phyloP scores from a whole-genome alignment of 2,113 vertebrate species.

The Ovibos moschatus region DNA sequence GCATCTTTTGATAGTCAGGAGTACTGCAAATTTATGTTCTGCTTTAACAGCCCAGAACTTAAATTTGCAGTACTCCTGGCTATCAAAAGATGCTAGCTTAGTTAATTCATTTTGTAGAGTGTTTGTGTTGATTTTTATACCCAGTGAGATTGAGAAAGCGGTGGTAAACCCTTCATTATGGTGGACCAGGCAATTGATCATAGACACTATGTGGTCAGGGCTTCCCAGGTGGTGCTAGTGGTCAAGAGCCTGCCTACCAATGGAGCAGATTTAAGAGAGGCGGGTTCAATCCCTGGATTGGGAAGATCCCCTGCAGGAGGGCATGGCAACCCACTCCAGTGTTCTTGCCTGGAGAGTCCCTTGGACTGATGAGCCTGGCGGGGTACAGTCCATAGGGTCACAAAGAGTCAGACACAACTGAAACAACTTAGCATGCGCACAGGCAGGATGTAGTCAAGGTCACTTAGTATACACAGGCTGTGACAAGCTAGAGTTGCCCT shows the following conservation, averaged over 20 bases:
- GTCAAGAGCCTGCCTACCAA: not conserved
- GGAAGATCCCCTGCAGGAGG: not conserved
- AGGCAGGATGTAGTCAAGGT: not conserved
- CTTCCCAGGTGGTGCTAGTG: not conserved
- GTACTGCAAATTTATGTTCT: no score
- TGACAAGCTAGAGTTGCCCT: not conserved
- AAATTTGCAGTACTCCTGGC: not conserved
- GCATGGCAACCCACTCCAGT: not conserved
- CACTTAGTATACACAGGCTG: not conserved
- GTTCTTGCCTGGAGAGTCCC: not conserved
- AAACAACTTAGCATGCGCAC: not conserved
- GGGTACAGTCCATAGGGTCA: not conserved
- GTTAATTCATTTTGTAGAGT: not conserved
- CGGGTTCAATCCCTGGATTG: fast-evolving
- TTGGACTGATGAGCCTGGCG: not conserved
- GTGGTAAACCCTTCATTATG: not conserved
- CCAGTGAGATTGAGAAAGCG: not conserved
- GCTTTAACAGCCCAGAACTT: not conserved
- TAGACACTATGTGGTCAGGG: not conserved
- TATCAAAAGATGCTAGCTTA: not conserved
- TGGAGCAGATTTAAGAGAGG: not conserved
- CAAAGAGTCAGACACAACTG: not conserved
- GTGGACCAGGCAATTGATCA: not conserved
- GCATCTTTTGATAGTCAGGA: no score
- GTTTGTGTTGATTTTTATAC: not conserved